Evolutionary conservation across 1,140 invertebrate genomes (phyloP).

Genomic region (Conus betulinus): DNA sequence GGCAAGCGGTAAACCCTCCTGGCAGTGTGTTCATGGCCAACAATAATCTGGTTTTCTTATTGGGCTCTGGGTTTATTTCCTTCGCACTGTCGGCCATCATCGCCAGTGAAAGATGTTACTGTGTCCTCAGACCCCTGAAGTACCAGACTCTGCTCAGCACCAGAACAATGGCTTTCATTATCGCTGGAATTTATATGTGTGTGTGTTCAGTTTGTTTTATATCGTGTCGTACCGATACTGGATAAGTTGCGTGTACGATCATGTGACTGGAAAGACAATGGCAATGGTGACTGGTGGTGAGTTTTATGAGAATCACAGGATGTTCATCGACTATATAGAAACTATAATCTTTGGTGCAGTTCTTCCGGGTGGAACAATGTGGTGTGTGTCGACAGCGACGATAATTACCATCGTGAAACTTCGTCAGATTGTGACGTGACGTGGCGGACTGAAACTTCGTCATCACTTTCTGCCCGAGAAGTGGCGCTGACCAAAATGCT

Average conservation of each 20-base stretch:
- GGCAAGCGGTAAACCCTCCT: neutral
- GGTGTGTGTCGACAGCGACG: neutral
- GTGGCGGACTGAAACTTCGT: neutral
- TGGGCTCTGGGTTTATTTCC: neutral
- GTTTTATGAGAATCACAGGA: neutral
- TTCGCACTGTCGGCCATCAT: neutral
- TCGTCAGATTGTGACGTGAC: neutral
- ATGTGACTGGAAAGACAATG: neutral
- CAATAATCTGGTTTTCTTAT: neutral
- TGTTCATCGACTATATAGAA: neutral
- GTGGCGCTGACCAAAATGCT: constrained; percentile 24
- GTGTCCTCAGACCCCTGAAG: neutral
- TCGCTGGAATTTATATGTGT: no score
- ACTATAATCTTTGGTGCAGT: neutral
- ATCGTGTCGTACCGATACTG: neutral
- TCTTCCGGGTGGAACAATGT: no score
- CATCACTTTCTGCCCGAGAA: neutral
- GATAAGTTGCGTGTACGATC: neutral
- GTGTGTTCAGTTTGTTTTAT: no score
- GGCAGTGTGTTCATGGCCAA: neutral
- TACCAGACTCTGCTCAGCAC: constrained; percentile 1
- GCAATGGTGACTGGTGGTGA: neutral
- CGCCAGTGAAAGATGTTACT: neutral
- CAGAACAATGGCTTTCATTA: no score
- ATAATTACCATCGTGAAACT: neutral